phyloP scores from a whole-genome alignment of 2,888 invertebrate genomes.

The Drosophila vallismaia region DNA sequence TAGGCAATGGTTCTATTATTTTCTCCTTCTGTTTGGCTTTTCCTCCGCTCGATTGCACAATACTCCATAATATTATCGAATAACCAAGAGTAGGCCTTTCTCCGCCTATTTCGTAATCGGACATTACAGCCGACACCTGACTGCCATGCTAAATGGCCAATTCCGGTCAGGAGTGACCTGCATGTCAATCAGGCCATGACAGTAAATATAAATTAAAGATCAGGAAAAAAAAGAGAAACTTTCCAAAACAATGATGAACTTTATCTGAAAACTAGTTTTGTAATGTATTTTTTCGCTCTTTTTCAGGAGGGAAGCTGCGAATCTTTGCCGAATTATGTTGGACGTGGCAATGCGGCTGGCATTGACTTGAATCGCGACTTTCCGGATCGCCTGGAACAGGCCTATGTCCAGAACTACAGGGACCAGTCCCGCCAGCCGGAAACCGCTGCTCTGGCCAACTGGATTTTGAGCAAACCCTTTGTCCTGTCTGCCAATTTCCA shows the following conservation, averaged over 20 bases:
- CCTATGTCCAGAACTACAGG: slow-evolving; percentile 76
- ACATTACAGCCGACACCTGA: slow-evolving; percentile 47
- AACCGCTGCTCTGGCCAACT: slow-evolving; percentile 93
- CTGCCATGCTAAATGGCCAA: slow-evolving; percentile 61
- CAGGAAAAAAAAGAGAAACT: background rate
- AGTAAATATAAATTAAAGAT: background rate
- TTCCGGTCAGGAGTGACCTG: slow-evolving; percentile 55
- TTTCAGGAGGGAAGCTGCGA: slow-evolving; percentile 92
- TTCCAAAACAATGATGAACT: slow-evolving; percentile 26
- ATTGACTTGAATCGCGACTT: slow-evolving; percentile 96
- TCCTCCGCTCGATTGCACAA: slow-evolving; percentile 26
- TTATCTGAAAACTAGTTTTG: background rate
- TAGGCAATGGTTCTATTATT: slow-evolving; percentile 2
- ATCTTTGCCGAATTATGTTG: slow-evolving; percentile 87
- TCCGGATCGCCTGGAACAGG: slow-evolving; percentile 92
- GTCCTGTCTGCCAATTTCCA: slow-evolving; percentile 97
- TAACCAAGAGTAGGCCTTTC: slow-evolving; percentile 2
- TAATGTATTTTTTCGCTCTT: slow-evolving; percentile 4
- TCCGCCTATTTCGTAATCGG: slow-evolving; percentile 15
- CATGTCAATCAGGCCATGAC: slow-evolving; percentile 44
- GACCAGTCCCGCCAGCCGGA: slow-evolving; percentile 90
- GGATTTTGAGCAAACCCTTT: slow-evolving; percentile 94
- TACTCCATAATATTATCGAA: slow-evolving; percentile 4
- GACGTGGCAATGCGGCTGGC: slow-evolving; percentile 92
- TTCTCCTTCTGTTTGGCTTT: background rate